Evolutionary conservation across 2,888 invertebrate genomes (phyloP).

Genomic region (Xestia ashworthii): DNA sequence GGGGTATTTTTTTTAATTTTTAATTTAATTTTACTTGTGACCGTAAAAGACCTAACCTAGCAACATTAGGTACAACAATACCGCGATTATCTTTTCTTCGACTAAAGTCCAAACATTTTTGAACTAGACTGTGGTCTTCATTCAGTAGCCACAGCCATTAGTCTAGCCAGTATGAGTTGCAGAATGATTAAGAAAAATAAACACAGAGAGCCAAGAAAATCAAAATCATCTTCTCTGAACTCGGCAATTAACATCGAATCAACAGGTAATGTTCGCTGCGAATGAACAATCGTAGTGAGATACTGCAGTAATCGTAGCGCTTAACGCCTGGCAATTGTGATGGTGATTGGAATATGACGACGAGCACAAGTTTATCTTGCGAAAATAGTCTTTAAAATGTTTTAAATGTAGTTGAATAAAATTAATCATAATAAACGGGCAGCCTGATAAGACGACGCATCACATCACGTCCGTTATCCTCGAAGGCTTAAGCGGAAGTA

Average conservation of each 20-base stretch:
- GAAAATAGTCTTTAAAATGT: conserved; percentile 4
- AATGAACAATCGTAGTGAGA: conserved; percentile 47
- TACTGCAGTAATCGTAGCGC: conserved; percentile 41
- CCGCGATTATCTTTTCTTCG: not conserved
- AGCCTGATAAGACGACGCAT: not conserved
- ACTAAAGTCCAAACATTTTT: not conserved
- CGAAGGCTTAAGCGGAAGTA: not conserved
- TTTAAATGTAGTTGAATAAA: conserved; percentile 1
- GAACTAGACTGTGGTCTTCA: not conserved
- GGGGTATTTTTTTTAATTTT: no score
- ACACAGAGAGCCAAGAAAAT: conserved; percentile 10
- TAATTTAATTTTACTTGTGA: no score
- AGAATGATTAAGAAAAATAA: conserved; percentile 23
- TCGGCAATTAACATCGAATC: conserved; percentile 47
- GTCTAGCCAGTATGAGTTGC: not conserved
- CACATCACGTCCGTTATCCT: not conserved
- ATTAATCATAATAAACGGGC: not conserved
- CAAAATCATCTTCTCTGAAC: conserved; percentile 34
- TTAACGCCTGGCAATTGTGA: conserved; percentile 38
- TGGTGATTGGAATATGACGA: conserved; percentile 48
- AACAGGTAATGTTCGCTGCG: conserved; percentile 40
- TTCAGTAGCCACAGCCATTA: not conserved
- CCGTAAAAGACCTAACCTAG: no score
- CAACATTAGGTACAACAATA: not conserved
- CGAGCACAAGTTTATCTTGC: conserved; percentile 10